Evolutionary conservation across 2,797 vertebrate genomes (phyloP).

Genomic region (Sebastes oblongus): DNA sequence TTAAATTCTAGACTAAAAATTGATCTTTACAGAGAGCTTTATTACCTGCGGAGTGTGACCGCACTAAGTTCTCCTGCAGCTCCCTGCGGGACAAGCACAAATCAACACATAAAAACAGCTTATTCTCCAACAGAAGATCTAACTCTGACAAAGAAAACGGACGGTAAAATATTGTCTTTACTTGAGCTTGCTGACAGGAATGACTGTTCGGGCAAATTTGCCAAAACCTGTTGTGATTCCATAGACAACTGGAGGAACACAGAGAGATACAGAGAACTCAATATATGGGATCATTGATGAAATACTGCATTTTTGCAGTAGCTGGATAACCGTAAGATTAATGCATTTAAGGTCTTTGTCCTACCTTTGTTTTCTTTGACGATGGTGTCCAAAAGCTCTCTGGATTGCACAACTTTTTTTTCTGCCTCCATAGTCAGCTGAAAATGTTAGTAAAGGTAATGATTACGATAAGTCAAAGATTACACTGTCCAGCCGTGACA

Average conservation of each 20-base stretch:
- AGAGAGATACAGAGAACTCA: not conserved
- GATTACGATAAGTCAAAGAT: conserved; percentile 43
- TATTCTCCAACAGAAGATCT: not conserved
- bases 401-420: conserved; percentile 86
- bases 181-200: conserved; percentile 93
- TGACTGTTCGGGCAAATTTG: conserved; percentile 96
- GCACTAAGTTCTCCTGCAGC: conserved; percentile 95
- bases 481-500: not conserved
- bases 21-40: not conserved
- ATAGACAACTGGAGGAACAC: conserved; percentile 89
- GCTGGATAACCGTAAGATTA: not conserved
- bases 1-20: not conserved
- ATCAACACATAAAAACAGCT: not conserved
- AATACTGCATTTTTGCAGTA: not conserved
- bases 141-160: not conserved
- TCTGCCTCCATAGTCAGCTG: conserved; percentile 90
- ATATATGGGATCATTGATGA: not conserved
- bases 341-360: not conserved
- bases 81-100: conserved; percentile 80
- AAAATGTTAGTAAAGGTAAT: conserved; percentile 27
- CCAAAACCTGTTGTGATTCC: conserved; percentile 99
- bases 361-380: conserved; percentile 92
- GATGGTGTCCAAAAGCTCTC: conserved; percentile 94
- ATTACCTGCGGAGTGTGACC: conserved; percentile 96
- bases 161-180: conserved; percentile 62